phyloP scores from a whole-genome alignment of 2,113 vertebrate species.

The Nerophis ophidion region DNA sequence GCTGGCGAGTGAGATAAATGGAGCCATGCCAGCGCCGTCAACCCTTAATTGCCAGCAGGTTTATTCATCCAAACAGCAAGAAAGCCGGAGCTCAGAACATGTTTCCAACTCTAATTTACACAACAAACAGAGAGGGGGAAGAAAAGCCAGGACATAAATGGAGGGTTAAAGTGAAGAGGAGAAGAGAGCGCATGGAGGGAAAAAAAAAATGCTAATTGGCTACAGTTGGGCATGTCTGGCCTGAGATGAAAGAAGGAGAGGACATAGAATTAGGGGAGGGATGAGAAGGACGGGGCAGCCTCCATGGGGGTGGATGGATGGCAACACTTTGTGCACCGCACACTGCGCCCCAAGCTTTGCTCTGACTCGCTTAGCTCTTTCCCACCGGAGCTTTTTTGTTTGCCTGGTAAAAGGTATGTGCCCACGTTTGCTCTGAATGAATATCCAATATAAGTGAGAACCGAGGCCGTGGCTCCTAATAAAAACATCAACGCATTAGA shows the following conservation, averaged over 20 bases:
- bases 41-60: conserved; percentile 70
- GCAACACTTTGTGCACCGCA: conserved; percentile 28
- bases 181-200: conserved; percentile 13
- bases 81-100: conserved; percentile 57
- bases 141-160: conserved; percentile 51
- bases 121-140: conserved; percentile 67
- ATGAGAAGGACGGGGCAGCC: conserved; percentile 24
- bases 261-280: conserved; percentile 48
- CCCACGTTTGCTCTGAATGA: conserved; percentile 1
- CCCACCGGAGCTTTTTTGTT: conserved; percentile 2
- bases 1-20: conserved; percentile 49
- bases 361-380: conserved; percentile 5
- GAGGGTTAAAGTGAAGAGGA: conserved; percentile 31
- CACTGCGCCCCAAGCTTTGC: conserved; percentile 16
- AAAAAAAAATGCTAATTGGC: conserved; percentile 71
- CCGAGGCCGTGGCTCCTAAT: not conserved
- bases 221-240: conserved; percentile 75
- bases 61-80: conserved; percentile 62
- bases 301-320: conserved; percentile 23
- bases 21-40: conserved; percentile 59
- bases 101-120: conserved; percentile 74
- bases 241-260: conserved; percentile 67
- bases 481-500: conserved; percentile 2
- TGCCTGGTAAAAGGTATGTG: conserved; percentile 9
- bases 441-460: not conserved